Evolutionary conservation across 2,113 vertebrate genomes (phyloP), one percentile per base, ranked within the genome.

Genomic region (Dascyllus trimaculatus): DNA sequence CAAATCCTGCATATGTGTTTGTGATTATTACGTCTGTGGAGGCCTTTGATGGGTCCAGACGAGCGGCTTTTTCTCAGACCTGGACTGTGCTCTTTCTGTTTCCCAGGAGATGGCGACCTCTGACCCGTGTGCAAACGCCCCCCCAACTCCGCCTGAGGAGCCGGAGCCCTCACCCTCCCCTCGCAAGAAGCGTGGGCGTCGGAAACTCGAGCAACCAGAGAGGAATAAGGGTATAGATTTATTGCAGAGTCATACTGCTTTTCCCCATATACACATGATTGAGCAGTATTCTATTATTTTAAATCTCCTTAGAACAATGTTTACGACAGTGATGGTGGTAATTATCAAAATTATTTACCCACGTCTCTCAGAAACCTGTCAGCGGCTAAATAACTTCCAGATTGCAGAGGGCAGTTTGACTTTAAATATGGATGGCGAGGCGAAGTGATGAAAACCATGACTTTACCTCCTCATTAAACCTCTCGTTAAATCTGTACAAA

Each of bases 71-170:
- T 86, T 85, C 81, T 90, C 79, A 88, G 72, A 89, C 82, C 74
- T 79, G 72, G 54, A 81, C 66, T 90, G 54, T 90, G 65, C 69
- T 88, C 87, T 75, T 53, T 91, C 46, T 92, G 68, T 90, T 86
- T 91, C 86, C 85, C 72, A 94, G 93, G 93, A 93, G 83, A 91
- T 90, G 90, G 91, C 81, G 53, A 91, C 84, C 89, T 88, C 91
- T 87, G 91, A 93, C 86, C 91, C 92, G 18, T 93, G 92, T 80
- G 86, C 82, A 85, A 98, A 98, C 21, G 96, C 97, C 53, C 94
- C 95, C 82, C 96, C 96, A 73, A 95, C 94, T 71, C 95, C 95
- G 57, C 95, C 95, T 7, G 95, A 96, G 70, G 96, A 96, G 46
- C 91, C 94, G 5, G 90, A 93, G 80, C 89, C 92, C 29, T 92